Percentiles rank a stretch among this genome's conserved stretches.
Evolutionary conservation across 2,888 invertebrate species (phyloP).

Genomic region (Andrena flavipes): DNA sequence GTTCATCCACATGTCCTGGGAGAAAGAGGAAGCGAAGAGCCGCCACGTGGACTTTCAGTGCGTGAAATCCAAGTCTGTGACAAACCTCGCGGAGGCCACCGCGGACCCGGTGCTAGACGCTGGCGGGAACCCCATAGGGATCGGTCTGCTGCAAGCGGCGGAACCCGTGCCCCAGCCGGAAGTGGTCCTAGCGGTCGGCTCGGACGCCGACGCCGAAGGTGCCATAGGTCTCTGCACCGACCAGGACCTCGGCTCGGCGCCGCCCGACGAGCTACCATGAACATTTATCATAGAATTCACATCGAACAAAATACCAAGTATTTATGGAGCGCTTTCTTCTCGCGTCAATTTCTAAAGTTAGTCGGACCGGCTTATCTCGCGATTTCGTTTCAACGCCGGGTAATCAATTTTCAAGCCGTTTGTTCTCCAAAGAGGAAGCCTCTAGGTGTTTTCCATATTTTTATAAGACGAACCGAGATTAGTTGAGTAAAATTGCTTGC

Average conservation of each 20-base stretch:
- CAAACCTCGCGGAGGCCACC: slow-evolving; percentile 97
- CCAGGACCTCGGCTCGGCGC: slow-evolving; percentile 78
- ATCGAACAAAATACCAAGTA: slow-evolving; percentile 33
- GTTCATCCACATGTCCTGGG: slow-evolving; percentile 99
- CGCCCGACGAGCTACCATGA: slow-evolving; percentile 80
- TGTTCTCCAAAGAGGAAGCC: slow-evolving; percentile 13
- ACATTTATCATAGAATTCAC: slow-evolving; percentile 23
- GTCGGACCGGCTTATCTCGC: slow-evolving; percentile 34
- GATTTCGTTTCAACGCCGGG: slow-evolving; percentile 10
- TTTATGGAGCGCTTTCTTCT: slow-evolving; percentile 58
- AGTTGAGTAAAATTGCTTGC: slow-evolving; percentile 22
- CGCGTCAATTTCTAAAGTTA: slow-evolving; percentile 60
- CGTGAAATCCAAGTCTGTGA: slow-evolving; percentile 98
- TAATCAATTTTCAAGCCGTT: slow-evolving; percentile 29
- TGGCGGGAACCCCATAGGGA: slow-evolving; percentile 86
- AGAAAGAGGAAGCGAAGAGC: slow-evolving; percentile 99
- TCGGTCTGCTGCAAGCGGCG: slow-evolving; percentile 82
- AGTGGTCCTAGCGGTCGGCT: slow-evolving; percentile 76
- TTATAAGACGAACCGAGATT: slow-evolving; percentile 23
- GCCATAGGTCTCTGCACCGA: slow-evolving; percentile 78
- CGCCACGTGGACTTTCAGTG: slow-evolving; percentile 99
- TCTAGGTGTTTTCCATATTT: slow-evolving; percentile 38
- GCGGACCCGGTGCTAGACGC: slow-evolving; percentile 93
- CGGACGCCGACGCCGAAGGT: slow-evolving; percentile 82
- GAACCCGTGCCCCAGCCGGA: slow-evolving; percentile 79